These are phyloP conservation scores for Ernsta delagoae DNA, from an alignment of 2,888 invertebrate species.

Conservation along the genomic window DNA sequence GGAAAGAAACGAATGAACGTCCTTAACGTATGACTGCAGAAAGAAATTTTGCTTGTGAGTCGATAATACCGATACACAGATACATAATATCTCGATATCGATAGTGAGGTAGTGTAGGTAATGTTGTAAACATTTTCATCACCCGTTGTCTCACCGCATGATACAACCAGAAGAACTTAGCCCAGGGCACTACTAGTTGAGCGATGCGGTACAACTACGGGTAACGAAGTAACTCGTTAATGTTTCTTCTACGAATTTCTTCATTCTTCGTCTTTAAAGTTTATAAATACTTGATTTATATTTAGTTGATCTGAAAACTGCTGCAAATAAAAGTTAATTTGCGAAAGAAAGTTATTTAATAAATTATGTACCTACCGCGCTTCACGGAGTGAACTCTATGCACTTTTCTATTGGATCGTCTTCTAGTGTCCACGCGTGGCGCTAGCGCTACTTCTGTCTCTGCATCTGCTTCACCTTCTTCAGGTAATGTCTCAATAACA, in stretches of 20 bases:
- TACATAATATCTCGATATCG: too few species aligned
- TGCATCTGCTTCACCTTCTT: slow-evolving; percentile 55
- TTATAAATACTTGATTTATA: too few species aligned
- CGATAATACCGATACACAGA: too few species aligned
- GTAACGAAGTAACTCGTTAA: slow-evolving; percentile 12
- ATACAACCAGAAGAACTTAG: slow-evolving; percentile 31
- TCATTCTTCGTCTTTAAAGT: not conserved
- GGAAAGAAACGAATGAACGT: too few species aligned
- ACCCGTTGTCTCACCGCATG: slow-evolving; percentile 34
- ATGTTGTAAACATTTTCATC: not conserved
- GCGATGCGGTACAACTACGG: slow-evolving; percentile 37
- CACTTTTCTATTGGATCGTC: slow-evolving; percentile 65
- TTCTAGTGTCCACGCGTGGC: slow-evolving; percentile 62
- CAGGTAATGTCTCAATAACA: slow-evolving; percentile 65
- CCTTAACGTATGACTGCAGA: too few species aligned
- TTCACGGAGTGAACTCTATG: slow-evolving; percentile 71
- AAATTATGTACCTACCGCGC: slow-evolving; percentile 51
- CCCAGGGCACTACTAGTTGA: slow-evolving; percentile 32
- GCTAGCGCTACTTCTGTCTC: slow-evolving; percentile 50
- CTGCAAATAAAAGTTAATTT: too few species aligned
- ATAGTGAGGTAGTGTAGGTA: too few species aligned
- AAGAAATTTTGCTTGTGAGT: too few species aligned
- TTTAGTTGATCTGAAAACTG: too few species aligned
- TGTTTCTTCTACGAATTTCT: too few species aligned
- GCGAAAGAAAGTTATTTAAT: too few species aligned